phyloP scores from a whole-genome alignment of 1,140 invertebrate genomes.

The Physella acuta region DNA sequence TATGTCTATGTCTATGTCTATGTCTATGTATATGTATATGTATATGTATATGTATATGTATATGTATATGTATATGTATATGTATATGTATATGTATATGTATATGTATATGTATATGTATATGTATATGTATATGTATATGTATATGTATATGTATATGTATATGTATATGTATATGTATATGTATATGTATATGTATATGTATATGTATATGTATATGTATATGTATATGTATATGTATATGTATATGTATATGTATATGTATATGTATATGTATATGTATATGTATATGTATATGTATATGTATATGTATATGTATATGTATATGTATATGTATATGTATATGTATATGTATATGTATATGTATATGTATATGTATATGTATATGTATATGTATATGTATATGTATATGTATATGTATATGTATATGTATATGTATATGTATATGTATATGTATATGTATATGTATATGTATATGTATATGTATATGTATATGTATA shows the following conservation, averaged over 20 bases:
- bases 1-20: not conserved
- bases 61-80: not conserved
- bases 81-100: not conserved
- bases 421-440: not conserved
- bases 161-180: not conserved
- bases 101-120: not conserved
- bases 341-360: not conserved
- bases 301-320: not conserved
- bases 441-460: not conserved
- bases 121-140: not conserved
- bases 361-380: not conserved
- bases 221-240: slow-evolving; percentile 20
- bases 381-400: not conserved
- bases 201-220: slow-evolving; percentile 12
- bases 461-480: not conserved
- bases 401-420: too few species aligned
- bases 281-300: not conserved
- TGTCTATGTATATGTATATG: too few species aligned
- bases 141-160: not conserved
- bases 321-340: not conserved
- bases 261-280: slow-evolving; percentile 16
- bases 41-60: not conserved
- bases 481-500: not conserved
- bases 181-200: not conserved
- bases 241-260: slow-evolving; percentile 17